These are phyloP conservation scores for Heterotis niloticus DNA, from an alignment of 2,113 vertebrate genomes.

Conservation along the genomic window DNA sequence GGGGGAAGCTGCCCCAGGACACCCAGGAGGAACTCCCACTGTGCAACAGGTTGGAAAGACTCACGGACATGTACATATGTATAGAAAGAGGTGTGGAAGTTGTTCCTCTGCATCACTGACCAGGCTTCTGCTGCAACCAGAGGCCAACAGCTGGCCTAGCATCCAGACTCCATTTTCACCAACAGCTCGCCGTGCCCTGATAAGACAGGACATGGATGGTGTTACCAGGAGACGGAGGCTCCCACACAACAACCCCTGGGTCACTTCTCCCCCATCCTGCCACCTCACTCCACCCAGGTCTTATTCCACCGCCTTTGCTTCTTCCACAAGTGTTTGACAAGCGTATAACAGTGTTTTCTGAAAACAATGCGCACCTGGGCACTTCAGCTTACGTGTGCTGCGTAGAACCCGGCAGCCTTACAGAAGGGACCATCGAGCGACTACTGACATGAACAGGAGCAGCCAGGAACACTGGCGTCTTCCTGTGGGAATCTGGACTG, in stretches of 20 bases:
- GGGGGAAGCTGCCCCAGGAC: not conserved
- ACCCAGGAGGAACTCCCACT: not conserved
- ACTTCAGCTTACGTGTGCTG: too few species aligned
- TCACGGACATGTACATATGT: conserved; percentile 7
- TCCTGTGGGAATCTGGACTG: too few species aligned
- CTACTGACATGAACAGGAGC: too few species aligned
- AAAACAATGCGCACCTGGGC: too few species aligned
- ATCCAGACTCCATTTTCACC: conserved; percentile 49
- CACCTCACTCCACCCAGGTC: too few species aligned
- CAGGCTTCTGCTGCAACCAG: not conserved
- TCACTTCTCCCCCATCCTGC: conserved; percentile 24
- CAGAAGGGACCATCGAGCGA: too few species aligned
- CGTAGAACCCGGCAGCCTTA: too few species aligned
- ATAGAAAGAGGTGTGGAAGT: not conserved
- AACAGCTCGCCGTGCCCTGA: conserved; percentile 54
- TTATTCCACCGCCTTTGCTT: too few species aligned
- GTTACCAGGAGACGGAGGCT: too few species aligned
- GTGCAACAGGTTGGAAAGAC: not conserved
- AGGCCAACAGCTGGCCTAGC: conserved; percentile 32
- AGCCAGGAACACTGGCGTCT: too few species aligned
- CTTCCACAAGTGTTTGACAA: too few species aligned
- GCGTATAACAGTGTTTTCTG: too few species aligned
- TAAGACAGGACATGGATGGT: conserved; percentile 36
- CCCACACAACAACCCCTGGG: not conserved
- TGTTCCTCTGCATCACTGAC: not conserved